Conservation (phyloP, 2,888 invertebrate species). For the Macaria liturata region DNA sequence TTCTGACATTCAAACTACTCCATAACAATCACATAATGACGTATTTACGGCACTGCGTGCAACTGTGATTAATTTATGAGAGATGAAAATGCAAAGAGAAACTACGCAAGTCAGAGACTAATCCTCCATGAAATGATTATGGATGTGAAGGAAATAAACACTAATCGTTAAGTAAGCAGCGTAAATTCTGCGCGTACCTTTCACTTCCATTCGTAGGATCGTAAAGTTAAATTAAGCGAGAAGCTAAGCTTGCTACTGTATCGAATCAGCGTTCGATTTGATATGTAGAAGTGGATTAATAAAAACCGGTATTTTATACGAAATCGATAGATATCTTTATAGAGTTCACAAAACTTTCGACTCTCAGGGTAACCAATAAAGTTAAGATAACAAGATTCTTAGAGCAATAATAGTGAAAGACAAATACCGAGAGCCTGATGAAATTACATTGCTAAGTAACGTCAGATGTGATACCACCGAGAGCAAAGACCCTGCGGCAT, state of each 20-base stretch:
- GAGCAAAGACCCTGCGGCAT: constrained; percentile 31
- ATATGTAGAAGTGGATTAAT: constrained; percentile 4
- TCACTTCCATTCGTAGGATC: constrained; percentile 22
- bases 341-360: background rate
- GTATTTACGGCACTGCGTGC: background rate
- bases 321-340: background rate
- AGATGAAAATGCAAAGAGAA: constrained; percentile 21
- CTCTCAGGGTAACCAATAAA: background rate
- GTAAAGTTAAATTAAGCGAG: constrained; percentile 37
- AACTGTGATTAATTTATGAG: constrained; percentile 3
- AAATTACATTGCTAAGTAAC: constrained; percentile 27
- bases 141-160: constrained; percentile 24
- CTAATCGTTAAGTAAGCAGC: constrained; percentile 31
- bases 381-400: too few relatives aligned
- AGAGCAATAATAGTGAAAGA: constrained; percentile 4
- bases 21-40: too few relatives aligned
- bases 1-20: constrained; percentile 1
- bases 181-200: constrained; percentile 35
- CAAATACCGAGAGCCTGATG: constrained; percentile 22
- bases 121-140: constrained; percentile 20
- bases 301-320: background rate
- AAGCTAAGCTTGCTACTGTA: constrained; percentile 29
- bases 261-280: constrained; percentile 36
- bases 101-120: constrained; percentile 7
- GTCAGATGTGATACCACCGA: constrained; percentile 23